A percentile compares a stretch with the other conserved stretches of the same genome.
These are phyloP conservation scores for Xiphias gladius DNA, from an alignment of 2,113 vertebrate species.

Conservation along the genomic window DNA sequence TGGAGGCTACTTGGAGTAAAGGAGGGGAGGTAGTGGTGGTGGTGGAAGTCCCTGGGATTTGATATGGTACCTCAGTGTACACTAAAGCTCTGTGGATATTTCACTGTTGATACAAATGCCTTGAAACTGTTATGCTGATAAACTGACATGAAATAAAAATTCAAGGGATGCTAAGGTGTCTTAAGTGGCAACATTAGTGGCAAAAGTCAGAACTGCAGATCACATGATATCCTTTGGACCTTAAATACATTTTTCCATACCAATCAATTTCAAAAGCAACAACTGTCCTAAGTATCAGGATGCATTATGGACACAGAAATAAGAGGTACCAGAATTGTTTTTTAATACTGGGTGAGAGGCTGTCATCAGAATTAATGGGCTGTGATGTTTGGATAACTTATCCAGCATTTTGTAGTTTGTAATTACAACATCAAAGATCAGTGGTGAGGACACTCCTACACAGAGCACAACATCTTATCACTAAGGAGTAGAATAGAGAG, in stretches of 20 bases:
- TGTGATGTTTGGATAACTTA: too few species aligned
- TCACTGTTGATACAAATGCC: not conserved
- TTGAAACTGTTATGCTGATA: not conserved
- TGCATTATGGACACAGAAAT: not conserved
- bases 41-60: not conserved
- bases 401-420: too few species aligned
- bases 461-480: not conserved
- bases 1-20: constrained; percentile 7
- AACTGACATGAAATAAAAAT: not conserved
- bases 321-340: too few species aligned
- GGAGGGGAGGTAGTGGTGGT: not conserved
- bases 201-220: too few species aligned
- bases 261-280: not conserved
- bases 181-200: not conserved
- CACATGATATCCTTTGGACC: not conserved
- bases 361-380: too few species aligned
- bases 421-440: not conserved
- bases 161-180: not conserved
- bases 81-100: not conserved
- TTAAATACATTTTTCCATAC: not conserved
- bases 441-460: not conserved
- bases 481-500: too few species aligned
- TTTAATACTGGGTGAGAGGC: too few species aligned
- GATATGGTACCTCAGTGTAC: not conserved
- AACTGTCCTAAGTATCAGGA: not conserved